These are phyloP conservation scores for Cephus pulcher DNA, from an alignment of 2,888 invertebrate genomes.

Conservation along the genomic window DNA sequence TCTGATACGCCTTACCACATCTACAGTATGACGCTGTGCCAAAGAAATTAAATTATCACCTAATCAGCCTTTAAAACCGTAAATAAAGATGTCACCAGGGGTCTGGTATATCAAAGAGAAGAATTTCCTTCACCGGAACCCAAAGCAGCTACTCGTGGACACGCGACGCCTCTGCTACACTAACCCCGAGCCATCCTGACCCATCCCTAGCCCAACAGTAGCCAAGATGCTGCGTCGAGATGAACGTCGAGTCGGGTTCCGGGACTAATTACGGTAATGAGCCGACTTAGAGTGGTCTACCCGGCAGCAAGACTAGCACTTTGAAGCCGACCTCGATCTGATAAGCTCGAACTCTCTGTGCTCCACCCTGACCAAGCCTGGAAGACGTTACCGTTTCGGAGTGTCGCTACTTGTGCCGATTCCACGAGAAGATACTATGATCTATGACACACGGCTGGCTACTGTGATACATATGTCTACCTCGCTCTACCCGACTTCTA, in stretches of 20 bases:
- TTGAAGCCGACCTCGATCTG: conserved; percentile 55
- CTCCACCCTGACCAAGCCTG: neutral
- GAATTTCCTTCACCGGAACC: neutral
- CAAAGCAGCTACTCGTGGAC: conserved; percentile 16
- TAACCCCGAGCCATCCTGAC: conserved; percentile 7
- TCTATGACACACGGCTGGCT: conserved; percentile 49
- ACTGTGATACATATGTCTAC: conserved; percentile 14
- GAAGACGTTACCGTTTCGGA: conserved; percentile 11
- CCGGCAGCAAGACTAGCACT: conserved; percentile 38
- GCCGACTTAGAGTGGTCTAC: conserved; percentile 37
- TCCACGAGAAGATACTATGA: conserved; percentile 47
- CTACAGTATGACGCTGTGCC: neutral
- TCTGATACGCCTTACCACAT: neutral
- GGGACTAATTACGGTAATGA: conserved; percentile 59
- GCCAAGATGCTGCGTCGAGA: conserved; percentile 47
- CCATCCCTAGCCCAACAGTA: conserved; percentile 13
- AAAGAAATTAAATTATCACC: neutral
- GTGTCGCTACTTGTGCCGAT: conserved; percentile 26
- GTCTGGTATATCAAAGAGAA: neutral
- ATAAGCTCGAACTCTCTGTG: conserved; percentile 35
- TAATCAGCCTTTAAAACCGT: neutral
- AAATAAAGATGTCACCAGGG: neutral
- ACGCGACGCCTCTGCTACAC: conserved; percentile 31
- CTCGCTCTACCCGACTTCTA: conserved; percentile 20
- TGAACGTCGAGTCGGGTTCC: conserved; percentile 35